These are phyloP conservation scores for Crotophaga sulcirostris DNA, from an alignment of 2,113 vertebrate species.

Conservation along the genomic window DNA sequence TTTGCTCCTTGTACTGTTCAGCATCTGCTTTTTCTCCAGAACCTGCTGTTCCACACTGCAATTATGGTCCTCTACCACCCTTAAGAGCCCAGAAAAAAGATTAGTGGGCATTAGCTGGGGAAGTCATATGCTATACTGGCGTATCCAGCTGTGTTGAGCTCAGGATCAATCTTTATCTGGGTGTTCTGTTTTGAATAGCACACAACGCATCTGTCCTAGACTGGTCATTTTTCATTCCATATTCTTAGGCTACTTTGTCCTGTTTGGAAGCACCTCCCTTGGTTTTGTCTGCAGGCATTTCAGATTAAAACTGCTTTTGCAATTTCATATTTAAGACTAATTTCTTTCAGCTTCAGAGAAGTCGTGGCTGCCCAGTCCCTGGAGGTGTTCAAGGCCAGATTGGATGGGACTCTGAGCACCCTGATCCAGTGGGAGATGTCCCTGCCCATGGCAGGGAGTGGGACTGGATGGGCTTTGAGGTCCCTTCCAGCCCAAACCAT, in stretches of 20 bases:
- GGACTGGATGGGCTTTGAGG: too few relatives aligned
- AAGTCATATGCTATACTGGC: background rate
- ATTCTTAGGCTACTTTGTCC: background rate
- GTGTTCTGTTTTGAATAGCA: background rate
- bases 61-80: background rate
- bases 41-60: background rate
- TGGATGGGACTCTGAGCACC: too few relatives aligned
- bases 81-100: background rate
- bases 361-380: too few relatives aligned
- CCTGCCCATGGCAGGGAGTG: too few relatives aligned
- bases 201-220: background rate
- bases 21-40: background rate
- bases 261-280: background rate
- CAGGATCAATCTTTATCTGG: background rate
- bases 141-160: background rate
- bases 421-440: too few relatives aligned
- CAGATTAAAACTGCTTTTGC: background rate
- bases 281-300: background rate
- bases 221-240: background rate
- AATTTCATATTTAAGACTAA: background rate
- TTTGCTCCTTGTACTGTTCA: background rate
- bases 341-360: background rate
- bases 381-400: too few relatives aligned
- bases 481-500: too few relatives aligned
- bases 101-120: background rate